phyloP scores from a whole-genome alignment of 2,797 vertebrate species.

The Gymnocypris eckloni region DNA sequence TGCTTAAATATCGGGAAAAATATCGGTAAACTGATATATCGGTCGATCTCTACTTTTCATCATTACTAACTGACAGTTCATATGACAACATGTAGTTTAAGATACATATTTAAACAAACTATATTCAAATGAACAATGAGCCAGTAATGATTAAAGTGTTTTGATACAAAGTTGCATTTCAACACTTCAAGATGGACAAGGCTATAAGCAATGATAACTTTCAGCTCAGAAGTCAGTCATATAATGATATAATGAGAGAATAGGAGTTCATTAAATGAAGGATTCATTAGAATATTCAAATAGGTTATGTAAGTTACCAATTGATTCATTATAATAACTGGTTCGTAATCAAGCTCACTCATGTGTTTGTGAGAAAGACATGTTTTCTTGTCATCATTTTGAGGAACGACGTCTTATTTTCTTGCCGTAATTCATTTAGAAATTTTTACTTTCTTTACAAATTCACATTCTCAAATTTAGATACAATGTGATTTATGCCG shows the following conservation, averaged over 20 bases:
- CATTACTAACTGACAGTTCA: background rate
- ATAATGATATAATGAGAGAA: background rate
- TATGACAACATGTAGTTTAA: background rate
- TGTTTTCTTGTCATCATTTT: background rate
- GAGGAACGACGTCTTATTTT: background rate
- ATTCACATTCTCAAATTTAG: background rate
- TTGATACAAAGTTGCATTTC: background rate
- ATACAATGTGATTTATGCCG: background rate
- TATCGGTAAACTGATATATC: no score
- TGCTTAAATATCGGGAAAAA: no score
- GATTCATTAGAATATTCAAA: conserved; percentile 2
- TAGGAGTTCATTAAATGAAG: background rate
- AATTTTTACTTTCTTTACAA: background rate
- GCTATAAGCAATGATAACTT: background rate
- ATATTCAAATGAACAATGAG: background rate
- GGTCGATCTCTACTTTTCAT: no score
- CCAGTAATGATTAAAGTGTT: background rate
- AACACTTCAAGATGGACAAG: background rate
- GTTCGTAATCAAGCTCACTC: no score
- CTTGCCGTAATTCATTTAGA: background rate
- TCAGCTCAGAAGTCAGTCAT: background rate
- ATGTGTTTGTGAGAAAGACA: background rate
- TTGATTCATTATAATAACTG: background rate
- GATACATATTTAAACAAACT: background rate
- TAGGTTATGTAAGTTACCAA: background rate